These are phyloP conservation scores for Brachyalestes nurse DNA, from an alignment of 2,797 vertebrate genomes.

Conservation along the genomic window DNA sequence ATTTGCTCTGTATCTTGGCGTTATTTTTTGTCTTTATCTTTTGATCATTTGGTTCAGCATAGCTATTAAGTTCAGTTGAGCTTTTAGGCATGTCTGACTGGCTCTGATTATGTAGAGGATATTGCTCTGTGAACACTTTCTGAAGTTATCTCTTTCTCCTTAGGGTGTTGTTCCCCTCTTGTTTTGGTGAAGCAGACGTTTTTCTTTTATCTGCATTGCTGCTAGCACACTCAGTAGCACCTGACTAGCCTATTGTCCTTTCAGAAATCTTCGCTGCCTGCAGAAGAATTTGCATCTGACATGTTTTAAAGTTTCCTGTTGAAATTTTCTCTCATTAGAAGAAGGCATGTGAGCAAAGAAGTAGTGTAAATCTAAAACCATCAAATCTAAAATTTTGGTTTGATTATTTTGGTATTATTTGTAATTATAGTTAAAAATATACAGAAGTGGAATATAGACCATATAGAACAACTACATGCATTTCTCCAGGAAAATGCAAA, in stretches of 20 bases:
- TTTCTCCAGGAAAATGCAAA: too few relatives aligned
- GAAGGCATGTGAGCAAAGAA: too few relatives aligned
- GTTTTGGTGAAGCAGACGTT: constrained; percentile 3
- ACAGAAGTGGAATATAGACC: too few relatives aligned
- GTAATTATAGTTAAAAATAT: too few relatives aligned
- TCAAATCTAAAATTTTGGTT: too few relatives aligned
- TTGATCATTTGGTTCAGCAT: background rate
- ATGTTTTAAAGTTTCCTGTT: background rate
- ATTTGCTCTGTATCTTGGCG: background rate
- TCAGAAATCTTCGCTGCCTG: background rate
- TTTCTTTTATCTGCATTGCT: constrained; percentile 12
- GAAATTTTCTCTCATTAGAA: background rate
- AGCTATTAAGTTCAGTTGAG: background rate
- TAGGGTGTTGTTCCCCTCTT: background rate
- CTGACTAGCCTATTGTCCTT: background rate
- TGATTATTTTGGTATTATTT: too few relatives aligned
- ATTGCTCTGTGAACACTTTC: background rate
- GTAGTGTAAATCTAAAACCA: too few relatives aligned
- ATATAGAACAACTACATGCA: too few relatives aligned
- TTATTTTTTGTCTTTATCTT: background rate
- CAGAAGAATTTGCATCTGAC: background rate
- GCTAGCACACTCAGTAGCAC: background rate
- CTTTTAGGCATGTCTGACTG: background rate
- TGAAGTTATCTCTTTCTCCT: constrained; percentile 5
- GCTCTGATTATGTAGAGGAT: background rate